phyloP scores from a whole-genome alignment of 2,888 invertebrate genomes.

The Coelinius sp. region DNA sequence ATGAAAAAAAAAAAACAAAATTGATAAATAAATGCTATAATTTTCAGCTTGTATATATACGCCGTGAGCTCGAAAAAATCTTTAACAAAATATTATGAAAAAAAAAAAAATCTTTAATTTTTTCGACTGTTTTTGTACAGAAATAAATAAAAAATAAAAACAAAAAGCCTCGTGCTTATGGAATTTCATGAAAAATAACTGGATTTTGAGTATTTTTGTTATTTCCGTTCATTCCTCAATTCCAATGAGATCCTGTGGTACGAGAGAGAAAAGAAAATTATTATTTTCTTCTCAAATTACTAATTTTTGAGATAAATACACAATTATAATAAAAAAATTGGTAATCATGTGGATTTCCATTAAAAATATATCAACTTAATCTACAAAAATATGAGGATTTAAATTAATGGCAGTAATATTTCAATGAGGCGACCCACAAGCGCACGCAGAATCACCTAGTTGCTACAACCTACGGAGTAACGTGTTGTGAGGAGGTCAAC shows the following conservation, averaged over 20 bases:
- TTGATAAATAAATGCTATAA: constrained; percentile 50
- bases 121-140: constrained; percentile 71
- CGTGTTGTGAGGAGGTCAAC: constrained; percentile 58
- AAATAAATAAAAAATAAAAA: constrained; percentile 68
- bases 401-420: neutral
- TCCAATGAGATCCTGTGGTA: neutral
- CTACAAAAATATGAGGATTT: neutral
- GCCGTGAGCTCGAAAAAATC: constrained; percentile 70
- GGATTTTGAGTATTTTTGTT: neutral
- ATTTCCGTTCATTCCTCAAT: neutral
- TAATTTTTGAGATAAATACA: no score
- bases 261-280: neutral
- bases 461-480: constrained; percentile 27
- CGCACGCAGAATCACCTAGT: constrained; percentile 41
- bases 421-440: constrained; percentile 34
- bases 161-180: constrained; percentile 70
- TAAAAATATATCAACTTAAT: neutral
- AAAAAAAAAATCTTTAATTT: constrained; percentile 68
- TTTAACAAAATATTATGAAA: constrained; percentile 58
- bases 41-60: constrained; percentile 69
- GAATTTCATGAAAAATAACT: constrained; percentile 66
- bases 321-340: no score
- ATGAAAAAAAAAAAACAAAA: constrained; percentile 38
- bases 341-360: neutral
- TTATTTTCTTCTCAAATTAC: neutral